Evolutionary conservation across 2,888 invertebrate genomes (phyloP), one percentile per base, ranked within the genome.

Genomic region (Cosmia trapezina): DNA sequence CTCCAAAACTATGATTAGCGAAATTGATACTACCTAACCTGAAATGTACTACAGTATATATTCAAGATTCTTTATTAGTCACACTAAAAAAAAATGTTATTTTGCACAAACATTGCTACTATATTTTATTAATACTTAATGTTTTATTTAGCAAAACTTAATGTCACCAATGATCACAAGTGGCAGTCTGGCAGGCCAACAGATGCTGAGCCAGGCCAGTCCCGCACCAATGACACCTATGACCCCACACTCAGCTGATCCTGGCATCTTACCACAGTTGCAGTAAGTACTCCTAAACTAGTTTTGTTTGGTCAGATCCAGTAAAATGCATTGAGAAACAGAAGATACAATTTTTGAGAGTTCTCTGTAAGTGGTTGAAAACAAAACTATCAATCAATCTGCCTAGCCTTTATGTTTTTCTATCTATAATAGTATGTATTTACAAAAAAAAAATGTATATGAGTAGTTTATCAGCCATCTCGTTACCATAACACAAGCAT

Each of bases 171-270:
- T 98, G 97, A 97, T 98, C 63, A 97, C 97, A 88, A 89, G 96
- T 90, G 95, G 96, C 87, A 93, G 94, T 80, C 93, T 97, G 67
- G 96, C 96, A 22, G 96, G 96, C 5, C 97, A 97, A 72, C 97
- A 97, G 72, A 96, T 97, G 86, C 95, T 97, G 60, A 97, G 97
- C 57, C 97, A 97, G 66, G 97, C 97, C 4, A 97, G 97, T 89
- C 98, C 98, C 1, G 97, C 98, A 17, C 98, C 98, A 1, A 97
- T 98, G 97, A 98, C 98, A 2, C 98, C 98, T 1, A 98, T 99
- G 97, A 99, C 99, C 12, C 99, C 99, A 53, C 98, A 97, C 74
- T 99, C 99, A 0, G 98, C 98, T 14, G 99, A 99, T 94, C 98
- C 99, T 69, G 98, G 98, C 67, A 99, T 99, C 87, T 97, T 99